Percentiles rank a stretch among this genome's conserved stretches.
Evolutionary conservation across 1,140 invertebrate genomes (phyloP).

Genomic region (Agraylea sexmaculata): DNA sequence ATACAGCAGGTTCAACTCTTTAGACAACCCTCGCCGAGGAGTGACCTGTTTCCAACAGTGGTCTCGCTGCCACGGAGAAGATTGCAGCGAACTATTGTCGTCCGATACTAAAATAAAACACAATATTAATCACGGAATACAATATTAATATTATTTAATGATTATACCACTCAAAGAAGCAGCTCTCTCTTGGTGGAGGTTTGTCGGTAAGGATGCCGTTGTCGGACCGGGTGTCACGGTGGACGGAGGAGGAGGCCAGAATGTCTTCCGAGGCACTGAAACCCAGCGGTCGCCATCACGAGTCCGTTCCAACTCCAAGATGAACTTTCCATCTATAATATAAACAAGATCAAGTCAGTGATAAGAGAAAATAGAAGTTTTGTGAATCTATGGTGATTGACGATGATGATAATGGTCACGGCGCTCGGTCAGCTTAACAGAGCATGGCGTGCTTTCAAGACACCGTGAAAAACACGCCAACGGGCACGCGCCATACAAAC

Average conservation of each 20-base stretch:
- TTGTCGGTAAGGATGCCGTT: conserved; percentile 22
- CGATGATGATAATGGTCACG: no score
- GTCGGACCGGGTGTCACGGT: conserved; percentile 38
- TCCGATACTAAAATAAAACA: conserved; percentile 55
- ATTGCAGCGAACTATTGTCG: conserved; percentile 78
- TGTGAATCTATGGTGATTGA: no score
- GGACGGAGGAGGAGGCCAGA: conserved; percentile 61
- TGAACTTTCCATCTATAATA: conserved; percentile 71
- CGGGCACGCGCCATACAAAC: no score
- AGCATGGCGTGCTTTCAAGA: no score
- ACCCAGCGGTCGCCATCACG: conserved; percentile 77
- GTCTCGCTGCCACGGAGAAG: conserved; percentile 77
- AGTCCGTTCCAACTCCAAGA: conserved; percentile 70
- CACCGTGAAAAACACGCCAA: no score
- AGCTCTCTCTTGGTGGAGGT: conserved; percentile 21
- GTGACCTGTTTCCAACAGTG: conserved; percentile 74
- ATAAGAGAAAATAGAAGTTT: no score
- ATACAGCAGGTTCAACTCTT: conserved; percentile 62
- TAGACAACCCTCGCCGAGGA: conserved; percentile 58
- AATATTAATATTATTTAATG: conserved; percentile 5
- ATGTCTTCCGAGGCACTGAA: conserved; percentile 73
- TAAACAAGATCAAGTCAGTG: no score
- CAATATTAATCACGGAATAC: not conserved
- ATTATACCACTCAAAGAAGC: conserved; percentile 36
- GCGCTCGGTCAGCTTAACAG: no score